Base-by-base conservation (phyloP, 2,888 invertebrate genomes). In the Galeruca laticollis region DNA sequence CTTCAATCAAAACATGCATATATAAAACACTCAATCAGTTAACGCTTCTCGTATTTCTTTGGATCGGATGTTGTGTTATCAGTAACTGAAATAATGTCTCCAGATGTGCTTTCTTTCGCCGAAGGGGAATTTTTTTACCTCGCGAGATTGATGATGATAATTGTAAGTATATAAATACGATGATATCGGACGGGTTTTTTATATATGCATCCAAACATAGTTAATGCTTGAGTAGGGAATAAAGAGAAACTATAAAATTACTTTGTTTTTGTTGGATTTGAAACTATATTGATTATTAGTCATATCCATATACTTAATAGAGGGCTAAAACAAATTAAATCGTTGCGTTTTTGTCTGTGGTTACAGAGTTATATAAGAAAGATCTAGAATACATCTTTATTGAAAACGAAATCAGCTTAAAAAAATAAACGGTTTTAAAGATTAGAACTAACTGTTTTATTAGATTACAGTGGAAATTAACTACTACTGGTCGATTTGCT, bases 51-150 rank as follows among this genome's bases (percentile, higher is more conserved):
- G 11, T 62, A 21, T 51, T 49, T 52, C 31, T 26, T 15, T 11
- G 31, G 20, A 61, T n/a, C 62, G 52, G 62, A 62, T 62, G 62
- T 57, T 62, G n/a, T 37, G 51, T 37, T 33, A 9, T 26, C n/a
- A 37, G 51, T 31, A 20, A 51, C 1, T 33, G 56, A 56, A 54
- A 54, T 26, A 54, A 54, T 54, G 54, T 31, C 31, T 10, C 52
- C 52, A 52, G 51, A 52, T 51, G 62, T 52, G 37, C 62, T 62
- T 62, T 62, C 62, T 62, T 61, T 62, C 15, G 62, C 62, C 35
- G 21, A 35, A 20, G 52, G 62, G 52, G 20, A 51, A 20, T 61
- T 61, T 61, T 59, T 61, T 61, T n/a, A 47, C 1, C 15, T 43
- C n/a, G n/a, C 9, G 35, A 57, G 15, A 57, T 57, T 35, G 18